Base-by-base conservation (phyloP, 2,113 vertebrate genomes). In the Phrynosoma platyrhinos region DNA sequence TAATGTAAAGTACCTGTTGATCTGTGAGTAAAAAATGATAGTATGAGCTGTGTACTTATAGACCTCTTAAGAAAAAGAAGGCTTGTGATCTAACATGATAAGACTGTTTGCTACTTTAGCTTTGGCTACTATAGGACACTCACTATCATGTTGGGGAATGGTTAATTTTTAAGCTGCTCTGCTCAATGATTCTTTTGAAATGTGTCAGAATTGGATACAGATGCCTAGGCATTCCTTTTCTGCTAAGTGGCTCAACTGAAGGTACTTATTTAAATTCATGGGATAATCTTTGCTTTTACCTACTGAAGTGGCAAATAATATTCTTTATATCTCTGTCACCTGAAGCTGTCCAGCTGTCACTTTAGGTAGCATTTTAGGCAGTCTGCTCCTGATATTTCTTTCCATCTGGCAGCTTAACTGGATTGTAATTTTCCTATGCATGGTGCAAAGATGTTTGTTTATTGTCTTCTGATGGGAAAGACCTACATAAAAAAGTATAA, bases 221-320 rank as follows among this genome's bases (percentile, higher is more conserved):
- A 80, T 52, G 42, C 66, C 52, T 80, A 42, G 36, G 32, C 23
- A 27, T 20, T 72, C 18, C 30, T 78, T 68, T 86, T 62, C 32
- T 85, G n/a, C 85, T 79, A 71, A 71, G 64, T 79, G 42, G 42
- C 53, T 79, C 68, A 72, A 72, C 68, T 5, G 32, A 87, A 47
- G 52, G 32, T 42, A 42, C 78, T 81, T 72, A 58, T 80, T 80
- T 71, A 87, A 87, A 87, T 87, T 80, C 66, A 72, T 72, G 23
- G 68, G 66, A 62, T 81, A 74, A 81, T 80, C 78, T 80, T 87
- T 72, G 71, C 83, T 85, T 62, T 55, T n/a, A 52, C n/a, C 66
- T 55, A 53, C 20, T 69, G 76, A 86, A 79, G 47, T 71, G 42
- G 40, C 66, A 87, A 20, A 52, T 16, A 80, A 87, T 58, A 87